phyloP scores from a whole-genome alignment of 2,113 vertebrate species.

The Dromiciops gliroides region DNA sequence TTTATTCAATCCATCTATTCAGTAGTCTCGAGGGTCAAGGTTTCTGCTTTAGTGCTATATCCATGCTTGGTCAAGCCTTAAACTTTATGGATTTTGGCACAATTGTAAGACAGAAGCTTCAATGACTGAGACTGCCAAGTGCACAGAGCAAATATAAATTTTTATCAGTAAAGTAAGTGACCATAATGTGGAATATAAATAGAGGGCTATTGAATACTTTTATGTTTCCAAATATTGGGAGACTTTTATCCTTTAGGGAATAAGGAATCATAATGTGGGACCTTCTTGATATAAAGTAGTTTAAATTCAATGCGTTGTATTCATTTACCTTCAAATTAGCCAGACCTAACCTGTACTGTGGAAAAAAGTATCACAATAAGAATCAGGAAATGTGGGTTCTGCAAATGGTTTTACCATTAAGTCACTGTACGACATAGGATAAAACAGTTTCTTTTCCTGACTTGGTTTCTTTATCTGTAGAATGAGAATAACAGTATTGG shows the following conservation, averaged over 20 bases:
- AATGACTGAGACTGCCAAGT: constrained; percentile 77
- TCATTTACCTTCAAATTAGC: neutral
- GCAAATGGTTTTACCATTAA: neutral
- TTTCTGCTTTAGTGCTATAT: constrained; percentile 79
- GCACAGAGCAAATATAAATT: constrained; percentile 82
- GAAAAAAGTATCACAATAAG: neutral
- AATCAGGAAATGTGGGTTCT: neutral
- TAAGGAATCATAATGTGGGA: neutral
- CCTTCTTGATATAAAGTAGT: neutral
- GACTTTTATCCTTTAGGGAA: neutral
- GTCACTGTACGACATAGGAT: neutral
- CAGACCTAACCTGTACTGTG: neutral
- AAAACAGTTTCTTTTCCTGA: neutral
- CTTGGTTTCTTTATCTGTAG: neutral
- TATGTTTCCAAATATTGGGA: neutral
- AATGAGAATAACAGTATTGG: neutral
- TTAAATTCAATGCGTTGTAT: neutral
- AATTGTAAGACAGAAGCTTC: constrained; percentile 80
- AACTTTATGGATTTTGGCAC: constrained; percentile 85
- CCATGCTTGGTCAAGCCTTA: constrained; percentile 84
- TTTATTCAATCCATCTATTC: constrained; percentile 81
- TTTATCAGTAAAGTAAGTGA: constrained; percentile 80
- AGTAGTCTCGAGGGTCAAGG: constrained; percentile 78
- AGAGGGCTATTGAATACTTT: constrained; percentile 50
- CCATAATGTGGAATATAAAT: constrained; percentile 69